Evolutionary conservation across 2,797 vertebrate species (phyloP).

Genomic region (Coilia nasus): DNA sequence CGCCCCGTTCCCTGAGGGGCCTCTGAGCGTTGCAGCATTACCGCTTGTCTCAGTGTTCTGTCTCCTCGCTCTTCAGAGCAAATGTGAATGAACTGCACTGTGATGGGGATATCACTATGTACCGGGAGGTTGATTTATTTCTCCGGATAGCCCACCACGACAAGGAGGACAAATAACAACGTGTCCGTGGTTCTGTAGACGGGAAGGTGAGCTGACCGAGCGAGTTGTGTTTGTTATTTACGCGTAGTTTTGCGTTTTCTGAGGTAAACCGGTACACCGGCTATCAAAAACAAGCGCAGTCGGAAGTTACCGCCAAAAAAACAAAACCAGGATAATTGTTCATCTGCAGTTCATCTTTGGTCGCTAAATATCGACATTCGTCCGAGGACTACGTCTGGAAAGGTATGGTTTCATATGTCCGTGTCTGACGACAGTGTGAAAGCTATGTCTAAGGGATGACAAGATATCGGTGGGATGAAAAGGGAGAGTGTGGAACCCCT

Average conservation of each 20-base stretch:
- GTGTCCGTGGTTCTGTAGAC: constrained; percentile 32
- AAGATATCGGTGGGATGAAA: constrained; percentile 8
- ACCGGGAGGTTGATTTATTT: constrained; percentile 53
- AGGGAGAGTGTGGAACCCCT: background rate
- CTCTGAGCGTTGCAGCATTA: constrained; percentile 59
- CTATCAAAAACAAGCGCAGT: constrained; percentile 17
- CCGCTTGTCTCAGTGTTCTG: constrained; percentile 54
- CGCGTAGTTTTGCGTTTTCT: background rate
- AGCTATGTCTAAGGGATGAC: background rate
- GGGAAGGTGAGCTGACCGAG: background rate
- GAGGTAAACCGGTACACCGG: constrained; percentile 2
- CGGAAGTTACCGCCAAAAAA: constrained; percentile 62
- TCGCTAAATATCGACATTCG: background rate
- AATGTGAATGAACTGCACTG: constrained; percentile 55
- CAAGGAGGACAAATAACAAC: constrained; percentile 46
- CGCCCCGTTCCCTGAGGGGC: constrained; percentile 29
- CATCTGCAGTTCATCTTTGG: background rate
- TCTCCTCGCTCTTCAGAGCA: constrained; percentile 37
- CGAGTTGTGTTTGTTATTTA: background rate
- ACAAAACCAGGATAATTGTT: constrained; percentile 50
- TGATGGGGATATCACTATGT: constrained; percentile 63
- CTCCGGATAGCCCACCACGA: constrained; percentile 59
- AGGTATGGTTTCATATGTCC: constrained; percentile 7
- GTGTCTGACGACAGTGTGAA: constrained; percentile 5
- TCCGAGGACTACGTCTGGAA: background rate